Percentiles rank a stretch among this genome's conserved stretches.
Conservation (phyloP, 30 jellyfish, hydroid and myxozoan genomes). For the Rhopilema esculentum region DNA sequence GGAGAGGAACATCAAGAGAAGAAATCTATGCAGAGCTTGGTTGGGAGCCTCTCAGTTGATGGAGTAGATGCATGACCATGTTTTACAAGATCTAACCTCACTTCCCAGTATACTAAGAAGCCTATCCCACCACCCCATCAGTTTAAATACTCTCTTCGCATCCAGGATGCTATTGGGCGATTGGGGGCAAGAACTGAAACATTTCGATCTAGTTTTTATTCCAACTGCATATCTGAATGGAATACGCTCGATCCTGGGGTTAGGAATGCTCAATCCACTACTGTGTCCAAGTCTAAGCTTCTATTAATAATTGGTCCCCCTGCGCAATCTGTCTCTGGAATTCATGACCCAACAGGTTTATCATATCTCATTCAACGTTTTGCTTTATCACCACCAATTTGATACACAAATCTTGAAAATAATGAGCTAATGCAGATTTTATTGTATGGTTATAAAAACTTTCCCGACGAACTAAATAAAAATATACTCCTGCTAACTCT, state of each 20-base stretch:
- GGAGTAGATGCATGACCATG: neutral
- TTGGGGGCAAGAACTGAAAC: no score
- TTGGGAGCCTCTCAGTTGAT: neutral
- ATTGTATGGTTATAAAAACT: no score
- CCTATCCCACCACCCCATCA: neutral
- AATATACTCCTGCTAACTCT: no score
- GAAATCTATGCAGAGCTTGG: neutral
- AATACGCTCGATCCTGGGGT: neutral
- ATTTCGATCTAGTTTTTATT: neutral
- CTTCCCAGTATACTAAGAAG: neutral
- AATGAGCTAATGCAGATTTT: no score
- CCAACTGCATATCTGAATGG: neutral
- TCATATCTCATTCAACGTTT: no score
- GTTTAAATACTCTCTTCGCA: no score
- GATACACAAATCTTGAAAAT: no score
- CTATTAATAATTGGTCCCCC: neutral
- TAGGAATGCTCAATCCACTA: neutral
- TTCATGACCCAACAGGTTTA: no score
- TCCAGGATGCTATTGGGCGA: no score
- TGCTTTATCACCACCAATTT: no score
- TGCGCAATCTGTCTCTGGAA: no score
- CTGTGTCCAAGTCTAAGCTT: neutral
- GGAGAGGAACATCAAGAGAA: neutral
- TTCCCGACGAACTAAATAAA: no score
- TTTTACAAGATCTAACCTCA: neutral